Conservation (phyloP, 2,113 vertebrate species). For the Tyrannus savana region DNA sequence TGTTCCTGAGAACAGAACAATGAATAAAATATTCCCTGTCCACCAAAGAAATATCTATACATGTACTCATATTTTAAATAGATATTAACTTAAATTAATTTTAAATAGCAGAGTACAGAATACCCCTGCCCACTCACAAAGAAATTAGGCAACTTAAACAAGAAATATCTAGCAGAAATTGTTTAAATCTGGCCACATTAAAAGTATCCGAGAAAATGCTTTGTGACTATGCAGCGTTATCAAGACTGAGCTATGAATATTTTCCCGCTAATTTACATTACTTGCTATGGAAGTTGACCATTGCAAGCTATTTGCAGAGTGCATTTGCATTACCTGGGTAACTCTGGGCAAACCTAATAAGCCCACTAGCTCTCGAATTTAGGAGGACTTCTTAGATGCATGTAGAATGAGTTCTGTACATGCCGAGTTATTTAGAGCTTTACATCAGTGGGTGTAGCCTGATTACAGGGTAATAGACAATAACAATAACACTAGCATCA, state of each 20-base stretch:
- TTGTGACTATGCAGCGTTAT: background rate
- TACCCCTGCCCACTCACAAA: background rate
- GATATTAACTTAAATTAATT: background rate
- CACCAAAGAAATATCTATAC: background rate
- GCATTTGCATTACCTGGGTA: background rate
- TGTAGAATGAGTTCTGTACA: background rate
- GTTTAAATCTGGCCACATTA: background rate
- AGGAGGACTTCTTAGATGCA: background rate
- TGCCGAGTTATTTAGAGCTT: background rate
- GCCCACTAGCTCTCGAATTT: background rate
- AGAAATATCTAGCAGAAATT: background rate
- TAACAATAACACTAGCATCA: background rate
- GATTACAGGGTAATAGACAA: background rate
- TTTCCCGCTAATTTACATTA: background rate
- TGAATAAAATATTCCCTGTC: background rate
- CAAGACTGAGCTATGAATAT: background rate
- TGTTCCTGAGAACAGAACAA: background rate
- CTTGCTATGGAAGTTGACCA: background rate
- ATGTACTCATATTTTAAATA: background rate
- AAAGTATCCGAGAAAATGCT: background rate
- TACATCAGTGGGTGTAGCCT: background rate
- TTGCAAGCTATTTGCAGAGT: background rate
- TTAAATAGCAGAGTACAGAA: background rate
- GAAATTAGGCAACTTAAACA: background rate
- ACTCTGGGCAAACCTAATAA: background rate